Percentiles rank a stretch among this genome's conserved stretches.
These are phyloP conservation scores for Synergus itoensis DNA, from an alignment of 2,888 invertebrate genomes.

Conservation along the genomic window DNA sequence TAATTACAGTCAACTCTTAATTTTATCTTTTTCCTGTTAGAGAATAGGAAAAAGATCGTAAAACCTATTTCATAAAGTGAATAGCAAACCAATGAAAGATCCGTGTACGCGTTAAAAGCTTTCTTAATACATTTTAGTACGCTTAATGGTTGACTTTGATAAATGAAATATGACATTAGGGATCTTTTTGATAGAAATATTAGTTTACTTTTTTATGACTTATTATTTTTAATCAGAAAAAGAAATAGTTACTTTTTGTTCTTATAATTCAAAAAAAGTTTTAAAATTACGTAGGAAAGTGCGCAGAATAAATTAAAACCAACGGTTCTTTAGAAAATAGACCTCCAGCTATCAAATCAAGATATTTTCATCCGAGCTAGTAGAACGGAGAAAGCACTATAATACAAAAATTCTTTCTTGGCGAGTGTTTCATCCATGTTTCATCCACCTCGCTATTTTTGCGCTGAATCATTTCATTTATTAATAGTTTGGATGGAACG, in stretches of 20 bases:
- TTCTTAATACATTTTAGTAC: neutral
- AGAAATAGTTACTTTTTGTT: no score
- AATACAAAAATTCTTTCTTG: no score
- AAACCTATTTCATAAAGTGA: neutral
- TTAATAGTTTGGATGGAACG: no score
- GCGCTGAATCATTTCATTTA: no score
- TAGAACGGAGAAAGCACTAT: neutral
- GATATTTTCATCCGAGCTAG: neutral
- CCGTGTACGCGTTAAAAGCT: constrained; percentile 1
- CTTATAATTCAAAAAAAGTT: neutral
- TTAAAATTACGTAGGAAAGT: neutral
- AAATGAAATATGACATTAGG: neutral
- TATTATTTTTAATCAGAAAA: neutral
- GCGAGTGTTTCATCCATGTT: no score
- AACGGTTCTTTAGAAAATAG: neutral
- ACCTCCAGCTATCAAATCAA: neutral
- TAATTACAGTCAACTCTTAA: neutral
- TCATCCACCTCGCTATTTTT: no score
- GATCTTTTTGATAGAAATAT: neutral
- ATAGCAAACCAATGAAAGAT: constrained; percentile 7
- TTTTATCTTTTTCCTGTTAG: neutral
- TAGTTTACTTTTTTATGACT: neutral
- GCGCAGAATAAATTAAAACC: neutral
- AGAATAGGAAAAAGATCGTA: neutral
- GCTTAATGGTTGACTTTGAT: neutral